Percentiles rank a stretch among this genome's conserved stretches.
phyloP scores from a whole-genome alignment of 2,113 vertebrate species.

The Naja naja region DNA sequence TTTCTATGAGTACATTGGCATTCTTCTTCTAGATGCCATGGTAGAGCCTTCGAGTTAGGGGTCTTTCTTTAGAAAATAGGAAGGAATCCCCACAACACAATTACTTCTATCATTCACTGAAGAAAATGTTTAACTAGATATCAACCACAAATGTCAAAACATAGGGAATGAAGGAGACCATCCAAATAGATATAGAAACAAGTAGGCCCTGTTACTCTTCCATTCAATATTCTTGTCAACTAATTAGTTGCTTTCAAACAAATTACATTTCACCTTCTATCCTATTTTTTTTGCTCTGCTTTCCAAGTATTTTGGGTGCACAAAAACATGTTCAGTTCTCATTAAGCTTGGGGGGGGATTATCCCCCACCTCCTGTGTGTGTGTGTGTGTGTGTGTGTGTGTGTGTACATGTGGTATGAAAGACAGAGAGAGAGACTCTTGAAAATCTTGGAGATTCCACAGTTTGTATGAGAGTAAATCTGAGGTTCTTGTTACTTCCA shows the following conservation, averaged over 20 bases:
- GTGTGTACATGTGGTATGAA: neutral
- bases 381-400: too few relatives aligned
- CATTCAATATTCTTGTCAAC: neutral
- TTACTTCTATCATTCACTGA: neutral
- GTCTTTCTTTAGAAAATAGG: neutral
- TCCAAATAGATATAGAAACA: neutral
- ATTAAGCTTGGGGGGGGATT: neutral
- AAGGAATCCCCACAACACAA: neutral
- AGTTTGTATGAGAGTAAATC: neutral
- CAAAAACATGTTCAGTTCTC: neutral
- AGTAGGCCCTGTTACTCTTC: neutral
- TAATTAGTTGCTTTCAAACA: neutral
- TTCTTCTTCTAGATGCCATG: neutral
- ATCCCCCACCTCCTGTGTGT: neutral
- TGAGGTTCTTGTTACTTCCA: neutral
- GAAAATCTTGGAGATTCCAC: neutral
- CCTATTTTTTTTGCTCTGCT: neutral
- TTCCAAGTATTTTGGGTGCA: neutral
- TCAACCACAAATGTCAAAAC: neutral
- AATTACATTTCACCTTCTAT: neutral
- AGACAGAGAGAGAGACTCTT: neutral
- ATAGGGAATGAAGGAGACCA: neutral
- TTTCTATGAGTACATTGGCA: neutral
- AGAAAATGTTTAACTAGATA: neutral
- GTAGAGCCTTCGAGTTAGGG: neutral